Evolutionary conservation across 2,113 vertebrate species (phyloP).

Genomic region (Ceratotherium simum): DNA sequence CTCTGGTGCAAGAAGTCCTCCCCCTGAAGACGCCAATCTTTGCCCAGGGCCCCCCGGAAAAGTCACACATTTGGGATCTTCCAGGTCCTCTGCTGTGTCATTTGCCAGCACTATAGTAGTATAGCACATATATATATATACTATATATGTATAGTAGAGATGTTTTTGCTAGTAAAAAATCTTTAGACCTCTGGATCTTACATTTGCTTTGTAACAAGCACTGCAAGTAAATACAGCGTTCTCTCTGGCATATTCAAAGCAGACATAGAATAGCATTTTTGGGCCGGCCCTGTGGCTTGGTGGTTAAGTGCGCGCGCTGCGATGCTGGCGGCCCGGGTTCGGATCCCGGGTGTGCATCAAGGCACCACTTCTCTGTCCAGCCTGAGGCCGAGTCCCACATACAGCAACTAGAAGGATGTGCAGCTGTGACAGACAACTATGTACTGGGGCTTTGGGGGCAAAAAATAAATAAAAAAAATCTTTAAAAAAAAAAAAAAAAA

Average conservation of each 20-base stretch:
- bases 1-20: slow-evolving; percentile 62
- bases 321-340: no score
- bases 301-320: no score
- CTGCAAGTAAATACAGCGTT: not conserved
- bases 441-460: no score
- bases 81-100: slow-evolving; percentile 82
- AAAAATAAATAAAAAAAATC: no score
- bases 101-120: slow-evolving; percentile 67
- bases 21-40: slow-evolving; percentile 23
- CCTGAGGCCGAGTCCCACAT: no score
- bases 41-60: slow-evolving; percentile 77
- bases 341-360: no score
- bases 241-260: not conserved
- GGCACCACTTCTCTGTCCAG: no score
- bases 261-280: not conserved
- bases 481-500: no score
- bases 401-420: no score
- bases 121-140: not conserved
- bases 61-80: slow-evolving; percentile 79
- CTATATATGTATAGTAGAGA: not conserved
- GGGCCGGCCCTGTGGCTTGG: no score
- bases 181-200: not conserved
- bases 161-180: not conserved
- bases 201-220: not conserved
- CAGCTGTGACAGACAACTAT: no score